Conservation (phyloP, 2,113 vertebrate genomes). For the Epinephelus moara region DNA sequence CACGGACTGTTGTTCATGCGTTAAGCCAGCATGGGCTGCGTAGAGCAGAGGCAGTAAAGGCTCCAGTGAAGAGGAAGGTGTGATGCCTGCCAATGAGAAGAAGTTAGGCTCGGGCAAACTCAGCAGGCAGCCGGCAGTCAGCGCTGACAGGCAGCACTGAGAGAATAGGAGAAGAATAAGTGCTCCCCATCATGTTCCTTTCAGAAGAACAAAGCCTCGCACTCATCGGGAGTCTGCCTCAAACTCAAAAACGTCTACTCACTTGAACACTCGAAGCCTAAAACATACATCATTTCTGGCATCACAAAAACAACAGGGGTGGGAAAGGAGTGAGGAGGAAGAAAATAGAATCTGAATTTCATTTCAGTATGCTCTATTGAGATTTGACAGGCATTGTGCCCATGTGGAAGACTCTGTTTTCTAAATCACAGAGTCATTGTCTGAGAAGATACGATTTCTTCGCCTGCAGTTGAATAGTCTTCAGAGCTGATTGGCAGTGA, state of each 20-base stretch:
- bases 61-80: slow-evolving; percentile 17
- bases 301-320: slow-evolving; percentile 53
- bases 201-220: slow-evolving; percentile 75
- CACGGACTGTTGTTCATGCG: not conserved
- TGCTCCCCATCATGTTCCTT: slow-evolving; percentile 75
- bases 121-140: slow-evolving; percentile 37
- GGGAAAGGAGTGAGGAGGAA: slow-evolving; percentile 18
- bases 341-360: slow-evolving; percentile 51
- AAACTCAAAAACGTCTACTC: slow-evolving; percentile 64
- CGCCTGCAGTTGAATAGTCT: slow-evolving; percentile 13
- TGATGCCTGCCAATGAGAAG: slow-evolving; percentile 56
- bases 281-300: slow-evolving; percentile 75
- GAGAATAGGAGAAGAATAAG: slow-evolving; percentile 63
- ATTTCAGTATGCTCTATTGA: slow-evolving; percentile 61
- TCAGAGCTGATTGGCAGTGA: slow-evolving; percentile 43
- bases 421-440: slow-evolving; percentile 60
- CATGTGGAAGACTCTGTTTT: slow-evolving; percentile 48
- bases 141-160: slow-evolving; percentile 56
- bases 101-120: slow-evolving; percentile 31
- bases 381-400: slow-evolving; percentile 70
- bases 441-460: slow-evolving; percentile 33
- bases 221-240: slow-evolving; percentile 65
- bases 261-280: slow-evolving; percentile 60
- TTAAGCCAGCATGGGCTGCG: slow-evolving; percentile 6
- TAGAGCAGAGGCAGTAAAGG: not conserved